Evolutionary conservation across 2,113 vertebrate species (phyloP).

Genomic region (Pangasianodon hypophthalmus): DNA sequence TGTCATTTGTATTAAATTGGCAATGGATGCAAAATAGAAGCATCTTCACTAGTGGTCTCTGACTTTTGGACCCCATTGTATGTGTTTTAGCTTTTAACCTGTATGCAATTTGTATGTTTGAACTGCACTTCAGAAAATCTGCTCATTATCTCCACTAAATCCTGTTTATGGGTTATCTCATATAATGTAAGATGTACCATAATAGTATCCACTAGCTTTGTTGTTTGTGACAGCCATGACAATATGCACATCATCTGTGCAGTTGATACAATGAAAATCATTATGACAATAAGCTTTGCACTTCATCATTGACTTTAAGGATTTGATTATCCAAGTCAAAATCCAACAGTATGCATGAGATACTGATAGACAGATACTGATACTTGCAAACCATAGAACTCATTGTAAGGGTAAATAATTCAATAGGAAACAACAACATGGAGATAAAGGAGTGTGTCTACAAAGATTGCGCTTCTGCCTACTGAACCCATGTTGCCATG

Average conservation of each 20-base stretch:
- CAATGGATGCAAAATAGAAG: not conserved
- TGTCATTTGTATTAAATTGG: not conserved
- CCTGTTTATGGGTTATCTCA: not conserved
- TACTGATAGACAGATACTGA: not conserved
- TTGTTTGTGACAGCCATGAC: not conserved
- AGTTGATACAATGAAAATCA: not conserved
- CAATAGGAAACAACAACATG: slow-evolving; percentile 5
- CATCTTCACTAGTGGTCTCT: not conserved
- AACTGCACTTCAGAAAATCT: not conserved
- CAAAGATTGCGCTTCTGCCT: slow-evolving; percentile 37
- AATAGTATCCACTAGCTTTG: not conserved
- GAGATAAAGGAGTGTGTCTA: slow-evolving; percentile 1
- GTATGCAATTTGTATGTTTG: not conserved
- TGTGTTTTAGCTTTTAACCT: not conserved
- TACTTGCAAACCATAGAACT: not conserved
- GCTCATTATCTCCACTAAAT: not conserved
- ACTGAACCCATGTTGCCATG: slow-evolving; percentile 46
- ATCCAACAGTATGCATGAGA: not conserved
- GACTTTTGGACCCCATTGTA: not conserved
- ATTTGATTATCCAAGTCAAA: not conserved
- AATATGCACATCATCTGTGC: not conserved
- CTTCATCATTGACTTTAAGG: not conserved
- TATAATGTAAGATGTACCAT: not conserved
- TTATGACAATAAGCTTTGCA: not conserved
- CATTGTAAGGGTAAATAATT: not conserved